These are phyloP conservation scores for Anarrhichthys ocellatus DNA, from an alignment of 2,113 vertebrate genomes.

Conservation along the genomic window DNA sequence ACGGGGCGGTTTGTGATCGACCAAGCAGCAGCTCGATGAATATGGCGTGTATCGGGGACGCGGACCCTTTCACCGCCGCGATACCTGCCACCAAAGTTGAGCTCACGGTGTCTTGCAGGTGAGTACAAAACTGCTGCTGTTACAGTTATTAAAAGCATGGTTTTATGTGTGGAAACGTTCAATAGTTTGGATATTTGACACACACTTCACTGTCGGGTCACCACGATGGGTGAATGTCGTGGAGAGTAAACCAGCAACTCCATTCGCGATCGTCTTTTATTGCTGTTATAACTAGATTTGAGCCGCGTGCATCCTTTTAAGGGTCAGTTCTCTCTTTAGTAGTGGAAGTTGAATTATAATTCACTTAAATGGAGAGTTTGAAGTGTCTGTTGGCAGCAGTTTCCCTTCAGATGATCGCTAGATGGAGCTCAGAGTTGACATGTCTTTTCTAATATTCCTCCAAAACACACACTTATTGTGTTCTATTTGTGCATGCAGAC, in stretches of 20 bases:
- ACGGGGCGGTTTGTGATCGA: constrained; percentile 52
- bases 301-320: not conserved
- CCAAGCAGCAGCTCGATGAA: constrained; percentile 78
- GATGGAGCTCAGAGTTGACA: constrained; percentile 41
- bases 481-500: not conserved
- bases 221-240: not conserved
- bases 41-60: constrained; percentile 92
- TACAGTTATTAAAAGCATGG: not conserved
- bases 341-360: not conserved
- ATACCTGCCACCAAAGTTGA: constrained; percentile 97
- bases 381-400: constrained; percentile 1
- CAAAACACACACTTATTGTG: not conserved
- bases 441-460: not conserved
- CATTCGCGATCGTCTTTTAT: not conserved
- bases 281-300: not conserved
- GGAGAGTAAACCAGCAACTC: too few species aligned
- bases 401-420: constrained; percentile 14
- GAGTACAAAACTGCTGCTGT: constrained; percentile 63
- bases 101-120: constrained; percentile 95
- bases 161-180: not conserved
- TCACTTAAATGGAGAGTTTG: not conserved
- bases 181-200: not conserved
- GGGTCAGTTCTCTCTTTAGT: not conserved
- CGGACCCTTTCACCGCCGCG: constrained; percentile 90
- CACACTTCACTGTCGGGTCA: not conserved